Evolutionary conservation across 2,797 vertebrate genomes (phyloP).

Genomic region (Schizopygopsis malacanthus): DNA sequence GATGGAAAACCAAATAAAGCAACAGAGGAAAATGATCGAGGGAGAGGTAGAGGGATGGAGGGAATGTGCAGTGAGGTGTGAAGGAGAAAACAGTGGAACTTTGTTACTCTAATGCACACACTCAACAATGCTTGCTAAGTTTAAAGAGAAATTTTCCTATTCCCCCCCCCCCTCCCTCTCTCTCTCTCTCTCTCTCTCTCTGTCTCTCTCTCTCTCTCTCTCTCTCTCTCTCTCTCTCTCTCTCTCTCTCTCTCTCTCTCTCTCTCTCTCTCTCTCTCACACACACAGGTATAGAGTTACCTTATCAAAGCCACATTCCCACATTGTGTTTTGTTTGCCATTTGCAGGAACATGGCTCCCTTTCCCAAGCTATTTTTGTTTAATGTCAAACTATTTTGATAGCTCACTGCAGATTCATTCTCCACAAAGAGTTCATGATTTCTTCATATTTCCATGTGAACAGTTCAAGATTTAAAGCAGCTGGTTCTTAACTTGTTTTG

Average conservation of each 20-base stretch:
- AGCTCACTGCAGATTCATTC: neutral
- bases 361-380: conserved; percentile 29
- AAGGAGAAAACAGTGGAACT: conserved; percentile 53
- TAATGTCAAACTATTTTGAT: conserved; percentile 35
- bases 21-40: conserved; percentile 16
- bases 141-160: conserved; percentile 31
- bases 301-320: conserved; percentile 33
- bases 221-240: too few relatives aligned
- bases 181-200: neutral
- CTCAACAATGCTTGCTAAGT: conserved; percentile 32
- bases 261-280: neutral
- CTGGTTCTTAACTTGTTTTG: neutral
- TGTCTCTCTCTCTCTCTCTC: too few relatives aligned
- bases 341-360: conserved; percentile 22
- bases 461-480: neutral
- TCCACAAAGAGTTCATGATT: conserved; percentile 8
- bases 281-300: conserved; percentile 19
- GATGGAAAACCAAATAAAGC: conserved; percentile 7
- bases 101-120: conserved; percentile 42
- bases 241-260: too few relatives aligned
- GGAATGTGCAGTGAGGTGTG: conserved; percentile 45
- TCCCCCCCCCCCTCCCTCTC: neutral
- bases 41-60: conserved; percentile 15
- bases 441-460: neutral
- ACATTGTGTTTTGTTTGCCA: conserved; percentile 27